Evolutionary conservation across 2,888 invertebrate species (phyloP).

Genomic region (Trachelus tabidus): DNA sequence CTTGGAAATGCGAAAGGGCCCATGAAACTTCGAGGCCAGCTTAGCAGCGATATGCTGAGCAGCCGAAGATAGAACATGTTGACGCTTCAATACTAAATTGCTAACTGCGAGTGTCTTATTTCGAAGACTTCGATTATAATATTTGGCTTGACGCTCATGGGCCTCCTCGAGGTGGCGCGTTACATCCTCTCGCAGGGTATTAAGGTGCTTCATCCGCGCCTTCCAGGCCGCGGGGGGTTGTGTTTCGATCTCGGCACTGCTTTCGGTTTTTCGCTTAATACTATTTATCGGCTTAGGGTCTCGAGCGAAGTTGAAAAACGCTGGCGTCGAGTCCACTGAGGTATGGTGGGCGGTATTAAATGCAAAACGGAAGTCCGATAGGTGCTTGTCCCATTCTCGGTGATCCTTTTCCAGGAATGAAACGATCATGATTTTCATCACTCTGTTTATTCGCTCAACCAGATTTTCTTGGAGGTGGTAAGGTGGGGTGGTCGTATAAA

Average conservation of each 20-base stretch:
- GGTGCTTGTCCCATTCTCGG: conserved; percentile 22
- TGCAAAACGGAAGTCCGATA: conserved; percentile 25
- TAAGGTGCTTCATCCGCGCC: too few species aligned
- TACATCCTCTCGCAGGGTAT: too few species aligned
- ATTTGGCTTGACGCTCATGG: too few species aligned
- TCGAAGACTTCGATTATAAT: too few species aligned
- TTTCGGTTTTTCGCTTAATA: too few species aligned
- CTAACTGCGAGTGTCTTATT: background rate
- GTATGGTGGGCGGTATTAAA: conserved; percentile 29
- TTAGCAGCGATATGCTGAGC: conserved; percentile 28
- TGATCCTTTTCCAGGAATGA: conserved; percentile 24
- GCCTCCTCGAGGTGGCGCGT: too few species aligned
- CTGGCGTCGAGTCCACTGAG: conserved; percentile 26
- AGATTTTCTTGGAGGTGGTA: conserved; percentile 42
- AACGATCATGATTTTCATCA: conserved; percentile 30
- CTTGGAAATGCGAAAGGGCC: conserved; percentile 20
- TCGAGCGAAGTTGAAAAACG: conserved; percentile 29
- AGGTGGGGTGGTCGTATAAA: conserved; percentile 16
- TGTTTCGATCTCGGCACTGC: background rate
- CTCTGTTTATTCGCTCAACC: conserved; percentile 36
- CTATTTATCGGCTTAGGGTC: background rate
- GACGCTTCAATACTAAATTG: conserved; percentile 19
- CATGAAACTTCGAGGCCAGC: conserved; percentile 26
- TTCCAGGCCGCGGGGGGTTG: background rate
- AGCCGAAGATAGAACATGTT: conserved; percentile 23